Conservation (phyloP, 2,113 vertebrate genomes). For the Chlamydotis undulata region DNA sequence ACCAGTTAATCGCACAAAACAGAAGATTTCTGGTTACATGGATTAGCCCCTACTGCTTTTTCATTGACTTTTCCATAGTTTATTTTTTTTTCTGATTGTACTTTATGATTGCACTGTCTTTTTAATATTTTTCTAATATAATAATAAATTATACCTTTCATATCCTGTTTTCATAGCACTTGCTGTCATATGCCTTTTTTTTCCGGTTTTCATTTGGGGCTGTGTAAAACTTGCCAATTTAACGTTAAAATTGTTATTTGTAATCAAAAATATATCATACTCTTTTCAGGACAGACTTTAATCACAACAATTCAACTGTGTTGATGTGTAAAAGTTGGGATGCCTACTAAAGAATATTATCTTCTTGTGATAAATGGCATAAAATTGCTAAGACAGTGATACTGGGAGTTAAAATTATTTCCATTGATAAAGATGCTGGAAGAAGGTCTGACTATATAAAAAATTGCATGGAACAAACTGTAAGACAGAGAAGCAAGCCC, state of each 20-base stretch:
- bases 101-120: not conserved
- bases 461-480: not conserved
- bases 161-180: not conserved
- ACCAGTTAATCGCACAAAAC: not conserved
- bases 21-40: not conserved
- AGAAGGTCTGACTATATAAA: not conserved
- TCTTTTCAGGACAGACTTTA: not conserved
- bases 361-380: not conserved
- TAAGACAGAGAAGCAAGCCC: not conserved
- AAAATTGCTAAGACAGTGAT: not conserved
- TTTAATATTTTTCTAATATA: not conserved
- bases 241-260: not conserved
- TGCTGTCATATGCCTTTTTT: not conserved
- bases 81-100: not conserved
- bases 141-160: not conserved
- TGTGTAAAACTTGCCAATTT: not conserved
- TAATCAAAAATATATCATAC: not conserved
- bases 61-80: accelerated
- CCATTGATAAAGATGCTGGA: not conserved
- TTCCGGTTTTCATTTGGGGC: not conserved
- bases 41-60: not conserved
- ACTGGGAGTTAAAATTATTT: not conserved
- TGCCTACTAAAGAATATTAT: not conserved
- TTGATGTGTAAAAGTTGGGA: not conserved
- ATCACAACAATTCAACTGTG: not conserved